Evolutionary conservation across 2,113 vertebrate species (phyloP).

Genomic region (Dryoscopus gambensis): DNA sequence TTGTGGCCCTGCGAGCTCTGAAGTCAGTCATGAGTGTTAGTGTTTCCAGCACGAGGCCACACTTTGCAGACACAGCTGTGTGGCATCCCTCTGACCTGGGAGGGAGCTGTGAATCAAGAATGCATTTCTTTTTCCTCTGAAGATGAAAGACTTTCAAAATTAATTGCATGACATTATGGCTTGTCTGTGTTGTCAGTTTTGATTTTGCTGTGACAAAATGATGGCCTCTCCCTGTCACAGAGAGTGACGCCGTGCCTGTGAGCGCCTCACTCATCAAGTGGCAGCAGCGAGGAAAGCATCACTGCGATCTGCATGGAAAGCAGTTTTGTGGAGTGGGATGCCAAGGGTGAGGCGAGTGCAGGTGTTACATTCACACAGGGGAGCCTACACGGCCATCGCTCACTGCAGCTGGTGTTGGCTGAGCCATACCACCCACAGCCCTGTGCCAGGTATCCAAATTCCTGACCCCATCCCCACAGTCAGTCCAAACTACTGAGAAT

Average conservation of each 20-base stretch:
- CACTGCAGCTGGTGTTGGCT: background rate
- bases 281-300: background rate
- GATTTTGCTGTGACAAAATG: constrained; percentile 25
- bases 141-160: constrained; percentile 19
- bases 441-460: background rate
- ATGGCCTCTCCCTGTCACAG: background rate
- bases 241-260: background rate
- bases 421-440: background rate
- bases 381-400: rapidly evolving
- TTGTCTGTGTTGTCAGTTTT: constrained; percentile 28
- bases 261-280: background rate
- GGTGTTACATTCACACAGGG: background rate
- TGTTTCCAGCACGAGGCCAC: background rate
- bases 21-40: rapidly evolving
- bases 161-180: constrained; percentile 6
- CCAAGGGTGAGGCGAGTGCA: background rate
- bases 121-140: background rate
- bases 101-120: background rate
- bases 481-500: background rate
- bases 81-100: background rate
- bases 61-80: background rate
- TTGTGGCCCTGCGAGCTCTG: background rate
- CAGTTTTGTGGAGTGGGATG: rapidly evolving
- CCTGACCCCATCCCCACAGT: background rate
- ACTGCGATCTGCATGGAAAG: background rate